Percentiles rank a stretch among this genome's conserved stretches.
Conservation (phyloP, 2,888 invertebrate species). For the Acanthosepion esculentum region DNA sequence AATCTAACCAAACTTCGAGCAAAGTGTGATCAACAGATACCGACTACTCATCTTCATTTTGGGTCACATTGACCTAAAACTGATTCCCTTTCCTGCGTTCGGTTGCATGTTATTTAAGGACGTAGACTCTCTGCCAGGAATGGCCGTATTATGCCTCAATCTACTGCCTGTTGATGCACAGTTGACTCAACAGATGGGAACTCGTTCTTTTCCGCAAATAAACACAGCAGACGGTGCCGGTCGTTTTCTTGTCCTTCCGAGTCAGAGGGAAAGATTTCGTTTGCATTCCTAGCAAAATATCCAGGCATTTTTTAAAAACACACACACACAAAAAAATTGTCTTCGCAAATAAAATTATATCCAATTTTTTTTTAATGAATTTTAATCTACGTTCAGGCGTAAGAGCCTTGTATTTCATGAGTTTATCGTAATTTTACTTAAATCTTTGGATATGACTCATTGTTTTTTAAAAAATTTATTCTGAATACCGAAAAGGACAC, state of each 20-base stretch:
- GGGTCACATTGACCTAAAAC: not conserved
- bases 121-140: not conserved
- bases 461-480: too few relatives aligned
- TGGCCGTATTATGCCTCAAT: not conserved
- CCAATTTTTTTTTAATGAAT: not conserved
- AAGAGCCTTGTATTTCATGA: too few relatives aligned
- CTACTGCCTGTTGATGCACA: not conserved
- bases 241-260: not conserved
- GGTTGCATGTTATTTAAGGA: not conserved
- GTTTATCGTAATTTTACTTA: too few relatives aligned
- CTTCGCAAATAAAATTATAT: not conserved
- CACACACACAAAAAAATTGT: not conserved
- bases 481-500: too few relatives aligned
- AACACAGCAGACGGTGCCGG: not conserved
- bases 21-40: too few relatives aligned
- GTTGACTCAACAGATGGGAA: constrained; percentile 1
- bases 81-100: not conserved
- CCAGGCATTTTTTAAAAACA: not conserved
- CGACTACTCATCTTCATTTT: not conserved
- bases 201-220: not conserved
- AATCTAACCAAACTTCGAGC: not conserved
- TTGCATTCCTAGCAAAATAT: constrained; percentile 5
- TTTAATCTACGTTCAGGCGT: not conserved
- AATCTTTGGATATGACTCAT: too few relatives aligned
- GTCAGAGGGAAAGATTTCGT: not conserved